A percentile compares a stretch with the other conserved stretches of the same genome.
phyloP scores from a whole-genome alignment of 2,113 vertebrate genomes.

The Eclectus roratus region DNA sequence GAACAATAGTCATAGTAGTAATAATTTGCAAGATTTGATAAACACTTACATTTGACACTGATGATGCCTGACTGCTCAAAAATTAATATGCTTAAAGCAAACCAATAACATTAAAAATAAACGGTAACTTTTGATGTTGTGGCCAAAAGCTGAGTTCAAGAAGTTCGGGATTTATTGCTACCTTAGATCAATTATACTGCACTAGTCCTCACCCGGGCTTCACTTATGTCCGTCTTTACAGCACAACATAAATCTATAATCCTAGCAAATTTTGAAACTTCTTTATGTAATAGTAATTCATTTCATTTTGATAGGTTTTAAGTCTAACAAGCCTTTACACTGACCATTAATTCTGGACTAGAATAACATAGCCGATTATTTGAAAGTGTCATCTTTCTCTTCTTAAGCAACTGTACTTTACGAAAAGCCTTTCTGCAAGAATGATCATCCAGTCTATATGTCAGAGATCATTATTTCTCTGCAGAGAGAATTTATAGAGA shows the following conservation, averaged over 20 bases:
- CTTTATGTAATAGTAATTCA: neutral
- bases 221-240: neutral
- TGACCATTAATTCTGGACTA: neutral
- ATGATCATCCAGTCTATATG: neutral
- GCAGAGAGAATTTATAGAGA: slow-evolving; percentile 54
- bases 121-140: neutral
- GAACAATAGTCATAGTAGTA: neutral
- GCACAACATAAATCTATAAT: neutral
- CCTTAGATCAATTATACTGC: neutral
- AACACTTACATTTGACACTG: neutral
- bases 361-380: neutral
- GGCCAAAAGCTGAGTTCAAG: neutral
- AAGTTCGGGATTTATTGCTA: neutral
- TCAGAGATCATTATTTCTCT: slow-evolving; percentile 39
- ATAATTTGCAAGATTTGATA: neutral
- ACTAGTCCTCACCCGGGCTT: neutral
- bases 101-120: neutral
- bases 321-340: neutral
- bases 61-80: neutral
- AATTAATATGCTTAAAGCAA: neutral
- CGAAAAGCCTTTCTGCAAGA: slow-evolving; percentile 19
- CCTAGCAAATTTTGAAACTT: neutral
- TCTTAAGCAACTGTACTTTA: neutral
- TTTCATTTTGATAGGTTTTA: neutral
- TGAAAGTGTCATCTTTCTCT: neutral